These are phyloP conservation scores for Drosophila pegasa DNA, from an alignment of 2,888 invertebrate species.

Conservation along the genomic window DNA sequence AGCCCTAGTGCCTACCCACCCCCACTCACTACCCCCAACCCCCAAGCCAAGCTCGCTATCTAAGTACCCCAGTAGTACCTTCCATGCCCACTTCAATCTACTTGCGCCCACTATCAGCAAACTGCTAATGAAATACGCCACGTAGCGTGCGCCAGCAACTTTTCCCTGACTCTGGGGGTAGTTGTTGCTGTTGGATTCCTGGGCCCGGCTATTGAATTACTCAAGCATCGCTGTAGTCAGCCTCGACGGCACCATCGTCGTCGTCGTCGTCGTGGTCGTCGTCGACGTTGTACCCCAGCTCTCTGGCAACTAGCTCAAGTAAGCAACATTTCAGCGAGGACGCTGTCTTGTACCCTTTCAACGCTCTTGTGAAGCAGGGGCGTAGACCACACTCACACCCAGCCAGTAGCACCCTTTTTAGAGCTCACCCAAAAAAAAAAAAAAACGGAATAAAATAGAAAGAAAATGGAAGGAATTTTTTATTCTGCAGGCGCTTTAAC, in stretches of 20 bases:
- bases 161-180: slow-evolving; percentile 48
- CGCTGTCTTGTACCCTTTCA: slow-evolving; percentile 80
- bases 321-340: slow-evolving; percentile 75
- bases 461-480: slow-evolving; percentile 26
- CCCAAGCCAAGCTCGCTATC: neutral
- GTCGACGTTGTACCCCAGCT: slow-evolving; percentile 30
- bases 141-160: slow-evolving; percentile 72
- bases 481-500: slow-evolving; percentile 71
- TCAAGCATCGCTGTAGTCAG: slow-evolving; percentile 63
- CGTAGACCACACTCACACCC: slow-evolving; percentile 17
- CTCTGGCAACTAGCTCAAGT: slow-evolving; percentile 72
- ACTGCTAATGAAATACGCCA: slow-evolving; percentile 80
- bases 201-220: slow-evolving; percentile 71
- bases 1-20: neutral
- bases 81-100: slow-evolving; percentile 26
- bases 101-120: slow-evolving; percentile 46
- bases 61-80: neutral
- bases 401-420: slow-evolving; percentile 4
- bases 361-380: slow-evolving; percentile 45
- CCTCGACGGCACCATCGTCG: slow-evolving; percentile 23
- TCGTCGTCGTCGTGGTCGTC: slow-evolving; percentile 25
- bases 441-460: slow-evolving; percentile 23
- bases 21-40: no score
- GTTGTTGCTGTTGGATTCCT: slow-evolving; percentile 50
- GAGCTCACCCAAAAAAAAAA: slow-evolving; percentile 54